A percentile compares a stretch with the other conserved stretches of the same genome.
These are phyloP conservation scores for Daphoenositta chrysoptera DNA, from an alignment of 2,113 vertebrate genomes.

Conservation along the genomic window DNA sequence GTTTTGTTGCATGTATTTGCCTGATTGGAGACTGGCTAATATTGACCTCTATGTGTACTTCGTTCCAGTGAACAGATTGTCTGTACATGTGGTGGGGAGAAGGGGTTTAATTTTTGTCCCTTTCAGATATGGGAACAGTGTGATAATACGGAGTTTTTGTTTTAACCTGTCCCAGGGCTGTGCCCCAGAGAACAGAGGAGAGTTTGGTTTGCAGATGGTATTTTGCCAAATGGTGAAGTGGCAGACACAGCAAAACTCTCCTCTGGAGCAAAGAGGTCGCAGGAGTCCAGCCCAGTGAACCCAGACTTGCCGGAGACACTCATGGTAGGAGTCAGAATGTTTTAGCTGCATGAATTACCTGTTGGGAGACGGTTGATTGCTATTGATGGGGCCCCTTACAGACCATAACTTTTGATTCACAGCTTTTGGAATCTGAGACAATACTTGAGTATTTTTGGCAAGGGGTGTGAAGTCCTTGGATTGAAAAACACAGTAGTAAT, in stretches of 20 bases:
- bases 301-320: conserved; percentile 13
- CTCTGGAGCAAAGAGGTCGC: conserved; percentile 72
- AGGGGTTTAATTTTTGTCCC: not conserved
- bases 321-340: conserved; percentile 42
- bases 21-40: not conserved
- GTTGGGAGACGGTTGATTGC: not conserved
- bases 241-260: conserved; percentile 85
- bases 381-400: not conserved
- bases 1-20: not conserved
- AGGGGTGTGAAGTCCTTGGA: not conserved
- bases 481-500: not conserved
- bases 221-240: conserved; percentile 91
- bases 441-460: not conserved
- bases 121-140: not conserved
- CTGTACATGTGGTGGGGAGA: not conserved
- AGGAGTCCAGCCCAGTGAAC: conserved; percentile 70
- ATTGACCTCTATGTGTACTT: not conserved
- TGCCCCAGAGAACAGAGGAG: conserved; percentile 86
- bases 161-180: conserved; percentile 65
- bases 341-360: not conserved
- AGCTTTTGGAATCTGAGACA: not conserved
- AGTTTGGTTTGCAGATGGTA: conserved; percentile 95
- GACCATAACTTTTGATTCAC: not conserved
- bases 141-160: not conserved
- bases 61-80: not conserved